Evolutionary conservation across 2,113 vertebrate genomes (phyloP).

Genomic region (Grantiella picta): DNA sequence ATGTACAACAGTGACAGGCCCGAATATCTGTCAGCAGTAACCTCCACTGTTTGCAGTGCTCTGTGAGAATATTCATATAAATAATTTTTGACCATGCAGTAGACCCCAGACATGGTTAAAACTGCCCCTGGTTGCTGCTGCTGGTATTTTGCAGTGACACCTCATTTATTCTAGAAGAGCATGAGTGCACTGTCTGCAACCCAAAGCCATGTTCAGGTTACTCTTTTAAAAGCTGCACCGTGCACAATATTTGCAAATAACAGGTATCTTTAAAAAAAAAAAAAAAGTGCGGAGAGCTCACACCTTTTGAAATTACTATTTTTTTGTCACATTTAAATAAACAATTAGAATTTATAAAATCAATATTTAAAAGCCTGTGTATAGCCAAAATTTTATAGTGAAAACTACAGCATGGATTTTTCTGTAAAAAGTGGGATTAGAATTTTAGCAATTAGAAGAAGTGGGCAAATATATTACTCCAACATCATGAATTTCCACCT

Average conservation of each 20-base stretch:
- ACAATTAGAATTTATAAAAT: neutral
- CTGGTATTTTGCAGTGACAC: constrained; percentile 29
- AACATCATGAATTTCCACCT: neutral
- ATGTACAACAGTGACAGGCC: neutral
- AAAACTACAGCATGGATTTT: neutral
- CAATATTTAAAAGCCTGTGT: neutral
- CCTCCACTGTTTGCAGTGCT: neutral
- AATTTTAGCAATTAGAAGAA: neutral
- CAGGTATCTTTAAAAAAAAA: neutral
- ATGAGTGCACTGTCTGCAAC: neutral
- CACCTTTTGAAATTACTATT: neutral
- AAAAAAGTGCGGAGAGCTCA: neutral
- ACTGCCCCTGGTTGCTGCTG: neutral
- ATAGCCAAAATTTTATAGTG: neutral
- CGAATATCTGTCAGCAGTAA: constrained; percentile 11
- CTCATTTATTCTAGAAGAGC: constrained; percentile 19
- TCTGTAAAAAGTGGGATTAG: neutral
- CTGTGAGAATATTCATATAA: neutral
- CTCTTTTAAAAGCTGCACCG: neutral
- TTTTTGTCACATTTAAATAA: neutral
- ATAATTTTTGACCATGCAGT: neutral
- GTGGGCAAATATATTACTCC: neutral
- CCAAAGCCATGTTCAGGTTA: neutral
- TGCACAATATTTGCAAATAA: neutral
- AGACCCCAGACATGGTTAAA: neutral